Base-by-base conservation (phyloP, 1,140 invertebrate genomes). In the Lycorma delicatula region DNA sequence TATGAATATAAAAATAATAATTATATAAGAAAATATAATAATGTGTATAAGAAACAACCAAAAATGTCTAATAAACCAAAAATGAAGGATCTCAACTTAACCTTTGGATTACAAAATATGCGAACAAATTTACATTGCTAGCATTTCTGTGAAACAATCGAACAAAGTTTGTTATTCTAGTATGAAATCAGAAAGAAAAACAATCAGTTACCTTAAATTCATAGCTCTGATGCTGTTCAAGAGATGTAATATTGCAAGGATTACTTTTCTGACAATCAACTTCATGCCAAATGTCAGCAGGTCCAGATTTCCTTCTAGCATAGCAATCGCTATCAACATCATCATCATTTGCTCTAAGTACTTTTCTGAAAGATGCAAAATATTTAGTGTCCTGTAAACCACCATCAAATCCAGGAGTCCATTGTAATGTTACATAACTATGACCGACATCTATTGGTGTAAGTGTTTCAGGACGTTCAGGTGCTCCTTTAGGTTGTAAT, bases 351-450 rank as follows among this genome's bases (percentile, higher is more conserved):
- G 61, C 81, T 77, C 2, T 76, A 69, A 1, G 75, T 0, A 85
- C 79, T 25, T 84, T 78, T 48, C 82, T 79, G 67, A 88, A 89
- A 7, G 80, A 81, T 5, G 93, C 86, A 63, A 88, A 88, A 70
- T 89, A 93, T 66, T 90, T 90, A 0, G 89, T 93, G 62, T 85
- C 88, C 12, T 81, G 79, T 28, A 91, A 68, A 0, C 91, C 91
- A 0, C 93, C 92, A 72, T 95, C 88, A 67, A 95, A 96, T 0
- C 91, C 91, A 1, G 88, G 81, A 62, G 87, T 83, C 90, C 90
- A 95, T 28, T 79, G 76, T 1, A 95, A 70, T 0, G 85, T 83
- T 0, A 93, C 85, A 64, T 81, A 86, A 13, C 84, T 86, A 3
- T 84, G 84, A 0, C 86, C 87, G 1, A 86, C 77, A 60, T 85